A percentile compares a stretch with the other conserved stretches of the same genome.
phyloP scores from a whole-genome alignment of 2,888 invertebrate genomes.

The Lycia hirtaria region DNA sequence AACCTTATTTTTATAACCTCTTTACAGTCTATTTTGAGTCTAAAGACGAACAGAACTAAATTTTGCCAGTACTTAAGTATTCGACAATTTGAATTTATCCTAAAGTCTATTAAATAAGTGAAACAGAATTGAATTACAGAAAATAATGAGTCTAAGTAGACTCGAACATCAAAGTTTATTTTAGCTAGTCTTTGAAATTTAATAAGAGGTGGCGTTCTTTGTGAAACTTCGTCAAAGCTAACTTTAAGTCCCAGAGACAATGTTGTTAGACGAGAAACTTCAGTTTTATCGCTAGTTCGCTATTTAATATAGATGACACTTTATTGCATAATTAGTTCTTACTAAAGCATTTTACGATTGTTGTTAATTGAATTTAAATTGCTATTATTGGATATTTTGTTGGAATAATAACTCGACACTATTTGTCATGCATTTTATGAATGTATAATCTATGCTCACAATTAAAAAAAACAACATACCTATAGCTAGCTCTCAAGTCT shows the following conservation, averaged over 20 bases:
- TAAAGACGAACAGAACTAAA: neutral
- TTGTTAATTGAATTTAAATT: too few species aligned
- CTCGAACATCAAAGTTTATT: constrained; percentile 34
- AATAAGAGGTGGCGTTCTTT: constrained; percentile 40
- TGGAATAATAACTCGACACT: too few species aligned
- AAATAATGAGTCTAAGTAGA: constrained; percentile 27
- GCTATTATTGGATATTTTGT: too few species aligned
- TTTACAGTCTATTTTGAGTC: too few species aligned
- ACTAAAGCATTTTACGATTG: too few species aligned
- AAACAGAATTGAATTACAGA: constrained; percentile 23
- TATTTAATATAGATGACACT: constrained; percentile 15
- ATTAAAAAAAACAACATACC: too few species aligned
- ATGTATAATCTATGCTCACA: too few species aligned
- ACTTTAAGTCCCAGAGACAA: constrained; percentile 21
- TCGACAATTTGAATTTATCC: neutral
- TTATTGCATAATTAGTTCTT: constrained; percentile 2
- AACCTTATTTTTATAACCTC: too few species aligned
- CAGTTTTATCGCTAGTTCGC: constrained; percentile 32
- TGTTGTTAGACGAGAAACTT: constrained; percentile 27
- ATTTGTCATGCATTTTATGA: too few species aligned
- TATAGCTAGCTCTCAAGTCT: too few species aligned
- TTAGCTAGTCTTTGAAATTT: constrained; percentile 33
- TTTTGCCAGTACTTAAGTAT: constrained; percentile 1
- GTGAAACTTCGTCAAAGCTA: constrained; percentile 36
- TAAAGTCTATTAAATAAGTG: constrained; percentile 10